A percentile compares a stretch with the other conserved stretches of the same genome.
These are phyloP conservation scores for Poeciliopsis turneri DNA, from an alignment of 2,797 vertebrate species.

Conservation along the genomic window DNA sequence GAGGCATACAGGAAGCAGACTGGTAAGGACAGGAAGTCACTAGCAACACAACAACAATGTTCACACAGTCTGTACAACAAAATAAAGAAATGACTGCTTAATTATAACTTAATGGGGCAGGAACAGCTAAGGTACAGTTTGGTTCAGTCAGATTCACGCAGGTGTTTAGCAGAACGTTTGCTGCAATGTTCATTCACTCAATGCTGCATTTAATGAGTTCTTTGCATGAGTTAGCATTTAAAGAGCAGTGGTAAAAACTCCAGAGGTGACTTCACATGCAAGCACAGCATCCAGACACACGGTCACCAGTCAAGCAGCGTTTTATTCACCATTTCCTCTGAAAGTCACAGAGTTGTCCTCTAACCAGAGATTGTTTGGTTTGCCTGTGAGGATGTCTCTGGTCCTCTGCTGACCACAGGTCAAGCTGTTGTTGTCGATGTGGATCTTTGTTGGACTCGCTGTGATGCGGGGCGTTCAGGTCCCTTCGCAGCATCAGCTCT, in stretches of 20 bases:
- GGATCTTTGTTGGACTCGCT: neutral
- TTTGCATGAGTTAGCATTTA: constrained; percentile 21
- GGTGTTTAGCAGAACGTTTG: neutral
- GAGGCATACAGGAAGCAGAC: constrained; percentile 71
- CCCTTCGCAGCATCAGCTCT: neutral
- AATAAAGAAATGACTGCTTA: constrained; percentile 17
- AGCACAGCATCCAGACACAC: constrained; percentile 5
- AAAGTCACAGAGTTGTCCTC: neutral
- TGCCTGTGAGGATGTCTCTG: neutral
- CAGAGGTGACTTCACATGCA: constrained; percentile 17
- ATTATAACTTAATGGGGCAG: constrained; percentile 5
- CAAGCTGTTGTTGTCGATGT: neutral
- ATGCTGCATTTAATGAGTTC: constrained; percentile 20
- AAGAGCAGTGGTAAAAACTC: constrained; percentile 13
- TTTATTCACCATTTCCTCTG: neutral
- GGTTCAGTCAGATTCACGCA: neutral
- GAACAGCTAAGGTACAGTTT: constrained; percentile 21
- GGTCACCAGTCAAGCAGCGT: neutral
- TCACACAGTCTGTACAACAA: constrained; percentile 25
- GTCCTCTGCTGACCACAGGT: neutral
- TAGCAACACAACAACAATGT: constrained; percentile 41
- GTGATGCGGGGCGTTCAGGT: neutral
- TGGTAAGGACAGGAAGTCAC: constrained; percentile 70
- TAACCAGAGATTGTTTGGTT: neutral
- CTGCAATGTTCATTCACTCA: neutral